Evolutionary conservation across 1,140 invertebrate genomes (phyloP).

Genomic region (Papilio polytes): DNA sequence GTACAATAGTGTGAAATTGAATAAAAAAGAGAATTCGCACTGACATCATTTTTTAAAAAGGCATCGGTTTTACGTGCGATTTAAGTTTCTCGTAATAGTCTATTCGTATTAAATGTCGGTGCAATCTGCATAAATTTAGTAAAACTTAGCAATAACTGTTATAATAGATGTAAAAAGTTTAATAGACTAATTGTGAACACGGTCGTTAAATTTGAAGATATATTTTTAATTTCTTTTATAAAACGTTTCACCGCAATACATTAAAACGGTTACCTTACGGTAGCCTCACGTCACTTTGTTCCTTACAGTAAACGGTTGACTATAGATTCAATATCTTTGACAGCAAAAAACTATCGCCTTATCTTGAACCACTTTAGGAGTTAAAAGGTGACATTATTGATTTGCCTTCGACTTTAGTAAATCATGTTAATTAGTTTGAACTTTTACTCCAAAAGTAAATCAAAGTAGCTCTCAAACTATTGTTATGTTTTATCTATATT

Average conservation of each 20-base stretch:
- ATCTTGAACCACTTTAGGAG: not conserved
- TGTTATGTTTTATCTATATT: no score
- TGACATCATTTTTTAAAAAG: not conserved
- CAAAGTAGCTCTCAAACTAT: not conserved
- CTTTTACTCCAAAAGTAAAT: not conserved
- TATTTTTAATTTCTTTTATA: not conserved
- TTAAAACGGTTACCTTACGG: not conserved
- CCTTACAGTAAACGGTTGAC: not conserved
- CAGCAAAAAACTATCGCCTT: not conserved
- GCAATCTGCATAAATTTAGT: constrained; percentile 34
- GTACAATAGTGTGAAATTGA: constrained; percentile 34
- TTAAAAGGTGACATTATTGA: not conserved
- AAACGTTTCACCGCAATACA: not conserved
- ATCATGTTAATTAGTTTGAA: not conserved
- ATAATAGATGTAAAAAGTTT: not conserved
- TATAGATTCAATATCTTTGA: not conserved
- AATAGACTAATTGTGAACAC: not conserved
- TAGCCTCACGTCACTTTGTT: not conserved
- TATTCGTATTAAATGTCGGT: constrained; percentile 11
- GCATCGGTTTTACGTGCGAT: not conserved
- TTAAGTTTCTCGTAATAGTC: constrained; percentile 11
- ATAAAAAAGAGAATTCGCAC: not conserved
- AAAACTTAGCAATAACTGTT: constrained; percentile 17
- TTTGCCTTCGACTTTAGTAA: not conserved
- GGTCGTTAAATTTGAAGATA: constrained; percentile 9